Base-by-base conservation (phyloP, 2,113 vertebrate genomes). In the Lophochroa leadbeateri region DNA sequence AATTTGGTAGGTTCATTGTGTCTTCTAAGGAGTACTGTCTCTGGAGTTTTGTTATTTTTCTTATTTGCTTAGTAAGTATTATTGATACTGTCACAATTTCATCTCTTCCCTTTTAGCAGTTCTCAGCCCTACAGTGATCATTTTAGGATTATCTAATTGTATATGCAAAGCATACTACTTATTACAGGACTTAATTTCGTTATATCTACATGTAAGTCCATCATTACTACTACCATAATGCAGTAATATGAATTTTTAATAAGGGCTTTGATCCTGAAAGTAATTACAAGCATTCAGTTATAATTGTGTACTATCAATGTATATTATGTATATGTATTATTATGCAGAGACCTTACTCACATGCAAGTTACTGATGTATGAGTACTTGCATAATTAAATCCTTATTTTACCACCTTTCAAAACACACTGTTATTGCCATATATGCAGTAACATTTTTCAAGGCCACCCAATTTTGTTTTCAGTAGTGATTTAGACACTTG, bases 221-320 rank as follows among this genome's bases (percentile, higher is more conserved):
- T 96, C 95, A 71, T 81, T 90, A 95, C 88, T 94, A 52, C 41
- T 72, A 57, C 77, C 43, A 90, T 58, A 81, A 71, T 9, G 3
- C 44, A 92, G 92, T 88, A 86, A 94, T 93, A 71, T 95, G 60
- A 90, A 88, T 95, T 95, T 86, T 90, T 92, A 95, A 74, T 95
- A 61, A 88, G 77, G 76, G 33, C 85, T 95, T 96, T 95, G 90
- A 96, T 96, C 92, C 86, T 93, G 64, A 92, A 88, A 88, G 92
- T 92, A 93, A 95, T 97, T 96, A 93, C 86, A 92, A 93, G 65
- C 80, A 75, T 94, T 90, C 72, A 75, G n/a, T 96, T 94, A 83
- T 81, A 58, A 75, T 31, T 83, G 33, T 92, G n/a, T 78, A 39
- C 78, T 94, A 86, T 88, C 10, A 0, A 65, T 88, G 27, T 92